Evolutionary conservation across 2,113 vertebrate species (phyloP).

Genomic region (Tapirus terrestris): DNA sequence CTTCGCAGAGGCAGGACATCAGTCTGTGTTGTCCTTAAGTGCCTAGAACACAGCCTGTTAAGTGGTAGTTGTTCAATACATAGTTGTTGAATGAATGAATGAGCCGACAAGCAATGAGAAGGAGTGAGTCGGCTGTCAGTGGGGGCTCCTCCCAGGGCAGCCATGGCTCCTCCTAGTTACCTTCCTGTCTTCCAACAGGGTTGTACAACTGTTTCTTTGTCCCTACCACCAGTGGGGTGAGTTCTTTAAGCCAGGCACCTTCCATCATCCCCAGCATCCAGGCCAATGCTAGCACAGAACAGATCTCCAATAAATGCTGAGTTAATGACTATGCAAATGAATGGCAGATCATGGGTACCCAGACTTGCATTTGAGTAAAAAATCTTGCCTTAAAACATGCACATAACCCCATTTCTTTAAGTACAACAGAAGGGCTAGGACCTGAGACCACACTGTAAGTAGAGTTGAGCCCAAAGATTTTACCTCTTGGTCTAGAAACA

Average conservation of each 20-base stretch:
- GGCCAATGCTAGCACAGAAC: background rate
- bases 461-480: background rate
- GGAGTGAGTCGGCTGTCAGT: no score
- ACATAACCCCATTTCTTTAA: background rate
- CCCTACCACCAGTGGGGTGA: background rate
- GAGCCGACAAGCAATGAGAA: background rate
- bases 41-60: background rate
- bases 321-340: background rate
- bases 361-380: background rate
- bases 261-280: background rate
- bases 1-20: background rate
- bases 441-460: background rate
- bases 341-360: background rate
- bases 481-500: background rate
- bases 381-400: background rate
- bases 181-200: background rate
- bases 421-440: background rate
- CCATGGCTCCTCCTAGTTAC: background rate
- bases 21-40: background rate
- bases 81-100: background rate
- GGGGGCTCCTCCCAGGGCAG: background rate
- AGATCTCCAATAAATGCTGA: background rate
- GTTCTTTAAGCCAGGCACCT: background rate
- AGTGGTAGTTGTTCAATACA: background rate
- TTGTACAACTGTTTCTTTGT: background rate